These are phyloP conservation scores for zebrafish (Danio rerio) DNA, from an alignment of 2,113 vertebrate genomes.

Conservation along the genomic window DNA sequence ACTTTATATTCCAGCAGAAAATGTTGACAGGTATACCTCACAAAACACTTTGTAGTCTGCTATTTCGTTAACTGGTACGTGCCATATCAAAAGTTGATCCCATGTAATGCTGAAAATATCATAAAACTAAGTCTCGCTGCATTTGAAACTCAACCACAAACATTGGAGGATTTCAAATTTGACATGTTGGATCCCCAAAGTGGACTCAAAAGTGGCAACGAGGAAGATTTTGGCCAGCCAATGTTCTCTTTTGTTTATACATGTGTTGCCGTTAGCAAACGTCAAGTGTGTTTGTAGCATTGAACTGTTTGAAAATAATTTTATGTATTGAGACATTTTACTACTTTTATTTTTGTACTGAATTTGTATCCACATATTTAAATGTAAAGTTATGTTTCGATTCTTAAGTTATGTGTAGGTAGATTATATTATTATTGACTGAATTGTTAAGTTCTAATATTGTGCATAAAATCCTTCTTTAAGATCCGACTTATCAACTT, in stretches of 20 bases:
- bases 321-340: slow-evolving; percentile 70
- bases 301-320: slow-evolving; percentile 68
- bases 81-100: not conserved
- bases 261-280: slow-evolving; percentile 25
- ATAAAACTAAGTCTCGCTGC: not conserved
- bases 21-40: slow-evolving; percentile 43
- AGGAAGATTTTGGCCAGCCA: not conserved
- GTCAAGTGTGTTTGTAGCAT: slow-evolving; percentile 49
- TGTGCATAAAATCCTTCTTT: slow-evolving; percentile 65
- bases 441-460: slow-evolving; percentile 68
- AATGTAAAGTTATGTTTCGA: slow-evolving; percentile 78
- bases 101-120: slow-evolving; percentile 6
- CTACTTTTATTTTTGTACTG: slow-evolving; percentile 83
- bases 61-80: slow-evolving; percentile 2
- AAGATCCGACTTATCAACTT: slow-evolving; percentile 33
- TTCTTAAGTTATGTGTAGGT: slow-evolving; percentile 81
- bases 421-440: slow-evolving; percentile 74
- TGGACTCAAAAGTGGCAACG: not conserved
- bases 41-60: slow-evolving; percentile 13
- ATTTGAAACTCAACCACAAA: not conserved
- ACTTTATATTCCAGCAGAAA: not conserved
- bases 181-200: not conserved
- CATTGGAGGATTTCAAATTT: not conserved
- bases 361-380: slow-evolving; percentile 82
- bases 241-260: slow-evolving; percentile 18